Conservation (phyloP, 2,797 vertebrate genomes). For the Dendrocincla fuliginosa region DNA sequence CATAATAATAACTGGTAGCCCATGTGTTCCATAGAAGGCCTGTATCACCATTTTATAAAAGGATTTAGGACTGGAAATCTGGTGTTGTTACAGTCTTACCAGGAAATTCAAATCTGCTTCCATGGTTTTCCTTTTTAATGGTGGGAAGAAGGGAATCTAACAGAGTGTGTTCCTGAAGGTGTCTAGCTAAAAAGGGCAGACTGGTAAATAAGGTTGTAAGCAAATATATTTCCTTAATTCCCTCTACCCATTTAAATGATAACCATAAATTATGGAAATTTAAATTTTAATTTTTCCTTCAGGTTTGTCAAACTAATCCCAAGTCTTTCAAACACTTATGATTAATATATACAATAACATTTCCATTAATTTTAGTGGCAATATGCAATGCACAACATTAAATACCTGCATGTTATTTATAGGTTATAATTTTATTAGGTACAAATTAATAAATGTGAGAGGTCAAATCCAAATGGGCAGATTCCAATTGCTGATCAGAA, state of each 20-base stretch:
- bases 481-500: neutral
- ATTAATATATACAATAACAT: neutral
- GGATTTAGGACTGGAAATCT: neutral
- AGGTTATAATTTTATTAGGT: neutral
- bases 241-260: rapidly evolving
- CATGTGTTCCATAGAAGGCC: neutral
- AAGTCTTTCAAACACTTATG: neutral
- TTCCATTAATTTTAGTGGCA: neutral
- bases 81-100: neutral
- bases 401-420: neutral
- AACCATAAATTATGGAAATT: neutral
- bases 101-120: neutral
- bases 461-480: neutral
- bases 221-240: neutral
- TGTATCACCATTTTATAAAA: neutral
- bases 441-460: neutral
- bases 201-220: neutral
- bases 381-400: neutral
- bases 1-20: neutral
- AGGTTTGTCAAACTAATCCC: neutral
- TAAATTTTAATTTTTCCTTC: neutral
- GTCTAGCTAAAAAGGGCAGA: neutral
- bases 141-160: neutral
- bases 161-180: rapidly evolving
- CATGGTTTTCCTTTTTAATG: neutral